A percentile compares a stretch with the other conserved stretches of the same genome.
phyloP scores from a whole-genome alignment of 2,888 invertebrate species.

The Scaptomyza caliginosa region DNA sequence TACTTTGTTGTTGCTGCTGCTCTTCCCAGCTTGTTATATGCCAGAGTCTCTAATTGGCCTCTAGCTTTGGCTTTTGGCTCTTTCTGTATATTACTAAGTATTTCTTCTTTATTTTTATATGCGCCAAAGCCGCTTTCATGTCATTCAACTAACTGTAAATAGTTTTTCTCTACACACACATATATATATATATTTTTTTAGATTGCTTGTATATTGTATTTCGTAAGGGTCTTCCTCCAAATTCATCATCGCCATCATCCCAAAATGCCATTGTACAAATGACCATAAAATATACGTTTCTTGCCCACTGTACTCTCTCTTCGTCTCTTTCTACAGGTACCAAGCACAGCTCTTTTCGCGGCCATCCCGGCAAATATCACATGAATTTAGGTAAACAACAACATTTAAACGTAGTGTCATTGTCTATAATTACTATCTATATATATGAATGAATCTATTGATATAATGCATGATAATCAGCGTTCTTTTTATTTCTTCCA shows the following conservation, averaged over 20 bases:
- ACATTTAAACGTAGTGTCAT: conserved; percentile 61
- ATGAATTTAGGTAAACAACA: conserved; percentile 82
- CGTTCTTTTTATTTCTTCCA: not conserved
- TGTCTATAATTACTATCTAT: conserved; percentile 51
- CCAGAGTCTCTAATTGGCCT: conserved; percentile 58
- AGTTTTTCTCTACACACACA: conserved; percentile 28
- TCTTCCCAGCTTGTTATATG: conserved; percentile 34
- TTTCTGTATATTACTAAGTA: conserved; percentile 22
- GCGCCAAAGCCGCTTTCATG: conserved; percentile 46
- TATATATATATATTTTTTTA: conserved; percentile 23
- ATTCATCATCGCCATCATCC: conserved; percentile 22
- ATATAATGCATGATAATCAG: conserved; percentile 47
- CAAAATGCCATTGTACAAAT: conserved; percentile 39
- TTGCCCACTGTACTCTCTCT: conserved; percentile 26
- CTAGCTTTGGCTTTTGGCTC: conserved; percentile 27
- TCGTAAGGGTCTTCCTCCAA: not conserved
- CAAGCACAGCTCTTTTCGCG: conserved; percentile 83
- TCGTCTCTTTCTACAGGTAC: conserved; percentile 80
- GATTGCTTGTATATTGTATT: conserved; percentile 15
- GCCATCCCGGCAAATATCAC: conserved; percentile 84
- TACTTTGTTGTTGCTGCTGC: conserved; percentile 43
- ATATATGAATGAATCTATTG: conserved; percentile 23
- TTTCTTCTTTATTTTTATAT: conserved; percentile 9
- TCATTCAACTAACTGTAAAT: conserved; percentile 66
- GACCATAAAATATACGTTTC: conserved; percentile 20